Conservation (phyloP, 2,113 vertebrate genomes). For the Oryzias melastigma region DNA sequence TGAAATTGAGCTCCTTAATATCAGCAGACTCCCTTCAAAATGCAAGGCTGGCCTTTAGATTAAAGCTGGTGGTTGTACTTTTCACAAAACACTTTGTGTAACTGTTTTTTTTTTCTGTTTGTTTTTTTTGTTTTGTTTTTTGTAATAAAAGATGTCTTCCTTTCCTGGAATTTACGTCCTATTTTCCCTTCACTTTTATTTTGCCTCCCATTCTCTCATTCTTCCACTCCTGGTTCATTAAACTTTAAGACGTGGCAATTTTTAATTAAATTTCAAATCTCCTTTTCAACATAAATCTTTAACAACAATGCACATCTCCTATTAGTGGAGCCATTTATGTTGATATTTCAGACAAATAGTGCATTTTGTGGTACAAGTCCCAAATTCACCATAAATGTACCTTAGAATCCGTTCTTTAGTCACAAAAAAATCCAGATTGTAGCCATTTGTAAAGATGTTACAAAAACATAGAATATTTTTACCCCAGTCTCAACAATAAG, state of each 20-base stretch:
- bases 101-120: slow-evolving; percentile 7
- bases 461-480: too few relatives aligned
- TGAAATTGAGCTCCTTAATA: slow-evolving; percentile 62
- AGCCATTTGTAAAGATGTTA: too few relatives aligned
- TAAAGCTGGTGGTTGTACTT: too few relatives aligned
- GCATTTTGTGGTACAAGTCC: too few relatives aligned
- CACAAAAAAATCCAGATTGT: too few relatives aligned
- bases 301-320: background rate
- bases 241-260: slow-evolving; percentile 27
- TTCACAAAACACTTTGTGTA: background rate
- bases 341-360: too few relatives aligned
- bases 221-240: slow-evolving; percentile 35
- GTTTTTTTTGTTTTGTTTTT: background rate
- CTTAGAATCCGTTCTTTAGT: too few relatives aligned
- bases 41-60: slow-evolving; percentile 44
- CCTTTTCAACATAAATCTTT: slow-evolving; percentile 49
- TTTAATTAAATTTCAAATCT: background rate
- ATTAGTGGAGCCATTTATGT: too few relatives aligned
- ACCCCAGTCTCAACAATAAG: too few relatives aligned
- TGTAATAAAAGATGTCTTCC: slow-evolving; percentile 28
- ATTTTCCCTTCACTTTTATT: slow-evolving; percentile 50
- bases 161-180: slow-evolving; percentile 52
- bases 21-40: slow-evolving; percentile 56
- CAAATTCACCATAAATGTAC: too few relatives aligned
- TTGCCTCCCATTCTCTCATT: slow-evolving; percentile 13